These are phyloP conservation scores for Aquatica leii DNA, from an alignment of 2,888 invertebrate species.

Conservation along the genomic window DNA sequence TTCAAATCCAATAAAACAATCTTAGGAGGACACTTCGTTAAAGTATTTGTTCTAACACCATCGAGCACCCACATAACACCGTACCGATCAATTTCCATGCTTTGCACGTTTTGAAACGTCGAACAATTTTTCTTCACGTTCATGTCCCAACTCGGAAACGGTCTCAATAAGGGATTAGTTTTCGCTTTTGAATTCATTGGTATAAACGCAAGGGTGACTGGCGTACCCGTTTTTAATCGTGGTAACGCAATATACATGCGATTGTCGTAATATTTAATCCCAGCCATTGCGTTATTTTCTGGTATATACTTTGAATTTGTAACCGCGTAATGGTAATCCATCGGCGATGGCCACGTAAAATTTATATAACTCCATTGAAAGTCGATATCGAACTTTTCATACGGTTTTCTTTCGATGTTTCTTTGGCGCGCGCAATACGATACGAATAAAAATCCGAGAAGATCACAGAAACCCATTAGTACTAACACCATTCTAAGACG, in stretches of 20 bases:
- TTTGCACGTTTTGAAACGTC: conserved; percentile 76
- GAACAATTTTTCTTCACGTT: conserved; percentile 67
- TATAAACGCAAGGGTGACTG: conserved; percentile 71
- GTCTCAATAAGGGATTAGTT: conserved; percentile 66
- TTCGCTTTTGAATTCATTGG: conserved; percentile 49
- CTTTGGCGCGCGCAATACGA: conserved; percentile 42
- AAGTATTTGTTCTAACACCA: conserved; percentile 70
- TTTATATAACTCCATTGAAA: conserved; percentile 77
- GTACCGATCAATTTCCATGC: conserved; percentile 75
- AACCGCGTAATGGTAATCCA: conserved; percentile 65
- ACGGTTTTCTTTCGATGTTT: conserved; percentile 30
- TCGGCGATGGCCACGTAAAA: conserved; percentile 70
- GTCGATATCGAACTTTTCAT: conserved; percentile 67
- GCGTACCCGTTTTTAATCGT: conserved; percentile 72
- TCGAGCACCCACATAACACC: conserved; percentile 77
- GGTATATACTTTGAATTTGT: conserved; percentile 69
- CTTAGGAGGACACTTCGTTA: conserved; percentile 71
- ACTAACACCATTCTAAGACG: conserved; percentile 20
- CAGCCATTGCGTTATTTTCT: conserved; percentile 72
- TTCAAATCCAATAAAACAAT: conserved; percentile 73
- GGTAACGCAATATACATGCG: conserved; percentile 74
- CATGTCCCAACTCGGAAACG: conserved; percentile 76
- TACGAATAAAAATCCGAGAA: conserved; percentile 46
- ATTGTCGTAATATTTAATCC: conserved; percentile 73
- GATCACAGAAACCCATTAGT: conserved; percentile 41